Conservation (phyloP, 2,888 invertebrate species). For the Amaurobius ferox region DNA sequence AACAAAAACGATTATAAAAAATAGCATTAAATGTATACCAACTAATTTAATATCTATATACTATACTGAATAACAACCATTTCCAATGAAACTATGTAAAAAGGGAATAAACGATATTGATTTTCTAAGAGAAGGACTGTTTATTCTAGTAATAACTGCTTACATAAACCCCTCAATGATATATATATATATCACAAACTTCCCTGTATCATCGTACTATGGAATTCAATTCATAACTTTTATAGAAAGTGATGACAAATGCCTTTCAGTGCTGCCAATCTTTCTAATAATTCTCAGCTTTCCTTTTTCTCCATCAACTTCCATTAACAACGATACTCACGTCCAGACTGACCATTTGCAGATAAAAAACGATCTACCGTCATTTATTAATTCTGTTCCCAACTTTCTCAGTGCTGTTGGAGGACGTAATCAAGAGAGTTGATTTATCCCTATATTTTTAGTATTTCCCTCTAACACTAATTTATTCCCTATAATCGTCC, state of each 20-base stretch:
- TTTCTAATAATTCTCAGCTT: not conserved
- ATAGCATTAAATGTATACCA: no score
- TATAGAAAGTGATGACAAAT: conserved; percentile 5
- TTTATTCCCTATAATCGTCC: not conserved
- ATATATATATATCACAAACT: no score
- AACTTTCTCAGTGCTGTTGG: conserved; percentile 54
- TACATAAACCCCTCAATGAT: no score
- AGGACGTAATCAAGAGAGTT: conserved; percentile 67
- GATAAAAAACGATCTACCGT: conserved; percentile 11
- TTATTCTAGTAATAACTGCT: no score
- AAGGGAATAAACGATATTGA: no score
- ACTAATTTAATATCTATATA: no score
- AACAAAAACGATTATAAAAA: no score
- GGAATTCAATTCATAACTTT: no score
- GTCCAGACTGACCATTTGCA: conserved; percentile 5
- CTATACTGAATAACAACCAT: no score
- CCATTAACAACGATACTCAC: not conserved
- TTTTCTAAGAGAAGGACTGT: no score
- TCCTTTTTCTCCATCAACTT: not conserved
- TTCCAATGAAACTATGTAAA: no score
- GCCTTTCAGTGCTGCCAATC: not conserved
- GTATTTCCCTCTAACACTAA: not conserved
- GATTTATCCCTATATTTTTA: conserved; percentile 56
- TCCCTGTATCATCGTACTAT: no score
- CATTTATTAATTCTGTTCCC: conserved; percentile 63